These are phyloP conservation scores for Microtus oregoni DNA, from an alignment of 2,113 vertebrate genomes.

Conservation along the genomic window DNA sequence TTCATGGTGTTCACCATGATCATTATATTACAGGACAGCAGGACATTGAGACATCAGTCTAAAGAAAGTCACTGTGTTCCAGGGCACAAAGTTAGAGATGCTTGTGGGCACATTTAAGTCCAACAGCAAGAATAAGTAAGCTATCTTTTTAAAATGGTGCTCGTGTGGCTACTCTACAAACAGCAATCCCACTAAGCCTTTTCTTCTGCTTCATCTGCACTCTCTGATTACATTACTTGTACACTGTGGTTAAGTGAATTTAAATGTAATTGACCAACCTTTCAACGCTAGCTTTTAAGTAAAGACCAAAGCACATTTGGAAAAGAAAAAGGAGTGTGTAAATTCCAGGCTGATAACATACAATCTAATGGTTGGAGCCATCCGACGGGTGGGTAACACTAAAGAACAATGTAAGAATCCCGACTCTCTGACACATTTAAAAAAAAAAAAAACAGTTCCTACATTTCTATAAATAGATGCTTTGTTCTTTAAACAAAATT, in stretches of 20 bases:
- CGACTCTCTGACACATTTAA: not conserved
- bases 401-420: constrained; percentile 27
- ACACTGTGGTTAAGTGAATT: constrained; percentile 32
- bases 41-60: not conserved
- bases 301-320: constrained; percentile 44
- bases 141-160: not conserved
- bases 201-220: not conserved
- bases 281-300: constrained; percentile 57
- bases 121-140: not conserved
- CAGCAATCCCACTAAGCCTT: not conserved
- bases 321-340: constrained; percentile 19
- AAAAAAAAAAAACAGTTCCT: constrained; percentile 24
- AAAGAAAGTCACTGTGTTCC: not conserved
- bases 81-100: not conserved
- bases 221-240: constrained; percentile 15
- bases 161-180: not conserved
- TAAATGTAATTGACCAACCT: constrained; percentile 60
- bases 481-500: constrained; percentile 34
- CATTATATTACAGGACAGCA: not conserved
- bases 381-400: not conserved
- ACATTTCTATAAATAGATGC: not conserved
- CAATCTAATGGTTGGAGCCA: not conserved
- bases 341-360: constrained; percentile 35
- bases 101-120: not conserved
- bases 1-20: not conserved